These are phyloP conservation scores for Iselma pallidipennis DNA, from an alignment of 2,888 invertebrate genomes.

Conservation along the genomic window DNA sequence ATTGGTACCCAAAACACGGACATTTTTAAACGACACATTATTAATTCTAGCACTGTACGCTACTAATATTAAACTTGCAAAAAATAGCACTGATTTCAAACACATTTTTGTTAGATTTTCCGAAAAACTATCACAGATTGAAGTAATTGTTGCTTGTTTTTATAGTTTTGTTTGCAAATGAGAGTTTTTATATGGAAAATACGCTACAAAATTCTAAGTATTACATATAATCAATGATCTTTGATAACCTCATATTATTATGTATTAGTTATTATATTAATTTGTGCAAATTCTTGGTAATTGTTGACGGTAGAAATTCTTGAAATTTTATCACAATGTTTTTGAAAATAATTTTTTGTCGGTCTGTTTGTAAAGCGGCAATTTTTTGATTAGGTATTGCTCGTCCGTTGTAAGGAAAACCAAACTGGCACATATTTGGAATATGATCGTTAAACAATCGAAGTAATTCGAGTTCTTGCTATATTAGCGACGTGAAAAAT, in stretches of 20 bases:
- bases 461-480: too few relatives aligned
- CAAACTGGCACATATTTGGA: too few relatives aligned
- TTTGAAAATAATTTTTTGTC: too few relatives aligned
- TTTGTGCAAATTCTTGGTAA: background rate
- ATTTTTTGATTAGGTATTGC: too few relatives aligned
- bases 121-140: background rate
- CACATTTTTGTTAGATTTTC: background rate
- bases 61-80: background rate
- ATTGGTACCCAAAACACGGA: slow-evolving; percentile 36
- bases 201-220: background rate
- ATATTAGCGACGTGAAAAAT: too few relatives aligned
- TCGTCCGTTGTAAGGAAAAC: too few relatives aligned
- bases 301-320: background rate
- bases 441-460: too few relatives aligned
- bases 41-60: background rate
- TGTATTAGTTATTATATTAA: background rate
- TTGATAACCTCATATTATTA: background rate
- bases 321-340: background rate
- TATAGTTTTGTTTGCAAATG: background rate
- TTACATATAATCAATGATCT: background rate
- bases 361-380: too few relatives aligned
- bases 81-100: background rate
- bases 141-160: background rate
- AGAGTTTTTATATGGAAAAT: background rate
- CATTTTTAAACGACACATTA: slow-evolving; percentile 39